phyloP scores from a whole-genome alignment of 53 echinoderm and acorn worm species.

The Glandiceps talaboti region DNA sequence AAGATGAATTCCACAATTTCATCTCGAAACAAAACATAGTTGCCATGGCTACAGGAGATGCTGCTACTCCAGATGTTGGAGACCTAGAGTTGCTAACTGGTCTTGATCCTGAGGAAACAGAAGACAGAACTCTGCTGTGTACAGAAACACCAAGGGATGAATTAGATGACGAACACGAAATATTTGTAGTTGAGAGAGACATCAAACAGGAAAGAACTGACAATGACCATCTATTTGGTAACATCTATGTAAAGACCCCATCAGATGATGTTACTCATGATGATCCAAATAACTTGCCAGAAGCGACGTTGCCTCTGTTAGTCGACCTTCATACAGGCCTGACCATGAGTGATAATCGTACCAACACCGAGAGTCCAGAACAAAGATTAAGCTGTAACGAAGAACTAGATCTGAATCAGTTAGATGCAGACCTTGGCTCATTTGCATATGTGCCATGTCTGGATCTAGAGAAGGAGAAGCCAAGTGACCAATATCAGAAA shows the following conservation, averaged over 20 bases:
- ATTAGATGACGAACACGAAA: not conserved
- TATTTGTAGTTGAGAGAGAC: not conserved
- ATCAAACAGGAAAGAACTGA: not conserved
- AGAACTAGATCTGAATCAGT: not conserved
- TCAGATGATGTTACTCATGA: not conserved
- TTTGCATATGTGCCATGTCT: too few relatives aligned
- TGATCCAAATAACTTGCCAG: not conserved
- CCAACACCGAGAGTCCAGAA: not conserved
- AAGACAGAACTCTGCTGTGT: not conserved
- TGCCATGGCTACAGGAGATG: too few relatives aligned
- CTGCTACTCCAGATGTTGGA: not conserved
- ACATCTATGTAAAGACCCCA: too few relatives aligned
- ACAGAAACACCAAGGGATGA: not conserved
- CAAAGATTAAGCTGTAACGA: not conserved
- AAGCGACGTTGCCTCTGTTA: not conserved
- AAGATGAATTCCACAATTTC: not conserved
- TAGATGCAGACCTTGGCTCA: not conserved
- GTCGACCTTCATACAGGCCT: not conserved
- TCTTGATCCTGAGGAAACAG: not conserved
- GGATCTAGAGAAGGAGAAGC: too few relatives aligned
- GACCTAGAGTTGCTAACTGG: not conserved
- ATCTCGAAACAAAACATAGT: too few relatives aligned
- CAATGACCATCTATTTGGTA: not conserved
- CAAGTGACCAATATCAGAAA: too few relatives aligned
- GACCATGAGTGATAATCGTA: not conserved